Evolutionary conservation across 2,113 vertebrate species (phyloP).

Genomic region (Elephantulus edwardii): DNA sequence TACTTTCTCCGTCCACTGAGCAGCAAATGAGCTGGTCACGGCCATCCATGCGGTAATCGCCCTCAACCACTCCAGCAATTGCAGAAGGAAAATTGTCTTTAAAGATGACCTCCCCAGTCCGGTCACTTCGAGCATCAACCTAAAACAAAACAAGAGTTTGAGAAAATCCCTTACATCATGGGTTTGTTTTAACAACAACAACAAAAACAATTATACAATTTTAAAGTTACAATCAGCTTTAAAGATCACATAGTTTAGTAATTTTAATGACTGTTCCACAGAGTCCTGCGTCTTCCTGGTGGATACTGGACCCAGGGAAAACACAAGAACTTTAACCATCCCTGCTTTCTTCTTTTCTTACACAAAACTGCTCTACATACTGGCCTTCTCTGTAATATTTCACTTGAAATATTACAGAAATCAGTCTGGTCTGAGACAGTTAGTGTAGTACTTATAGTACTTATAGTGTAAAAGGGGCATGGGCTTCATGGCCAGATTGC

Average conservation of each 20-base stretch:
- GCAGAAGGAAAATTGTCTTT: conserved; percentile 97
- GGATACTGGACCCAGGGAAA: not conserved
- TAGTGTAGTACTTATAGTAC: not conserved
- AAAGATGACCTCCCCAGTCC: conserved; percentile 98
- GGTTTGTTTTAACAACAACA: too few relatives aligned
- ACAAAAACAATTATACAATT: not conserved
- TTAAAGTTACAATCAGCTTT: not conserved
- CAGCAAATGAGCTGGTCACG: conserved; percentile 95
- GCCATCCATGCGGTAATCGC: conserved; percentile 97
- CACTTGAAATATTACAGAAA: not conserved
- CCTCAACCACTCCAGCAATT: conserved; percentile 94
- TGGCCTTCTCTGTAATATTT: not conserved
- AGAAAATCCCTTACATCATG: not conserved
- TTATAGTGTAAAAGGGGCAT: not conserved
- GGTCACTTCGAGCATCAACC: conserved; percentile 97
- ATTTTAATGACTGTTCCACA: not conserved
- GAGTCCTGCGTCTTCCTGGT: not conserved
- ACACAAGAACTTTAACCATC: not conserved
- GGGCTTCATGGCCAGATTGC: not conserved
- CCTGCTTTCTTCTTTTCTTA: not conserved
- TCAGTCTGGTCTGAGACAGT: not conserved
- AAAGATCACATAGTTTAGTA: not conserved
- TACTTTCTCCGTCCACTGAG: conserved; percentile 96
- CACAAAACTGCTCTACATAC: not conserved
- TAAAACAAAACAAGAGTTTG: conserved; percentile 72